Conservation (phyloP, 1,140 invertebrate genomes). For the Drosophila melanogaster region Release_6_plus_ISO1_MT NT_033779.5:20721001-20721500, state of each 20-base stretch:
- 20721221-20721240: constrained; percentile 48
- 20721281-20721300: background rate
- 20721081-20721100: constrained; percentile 31
- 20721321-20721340: too few species aligned
- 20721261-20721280: constrained; percentile 42
- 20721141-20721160: constrained; percentile 27
- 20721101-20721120: constrained; percentile 20
- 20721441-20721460: too few species aligned
- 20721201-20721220: constrained; percentile 63
- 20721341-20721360: too few species aligned
- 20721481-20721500: background rate
- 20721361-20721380: too few species aligned
- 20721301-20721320: background rate
- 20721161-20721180: constrained; percentile 59
- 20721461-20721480: too few species aligned
- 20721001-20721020: constrained; percentile 52
- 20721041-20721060: constrained; percentile 49
- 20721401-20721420: too few species aligned
- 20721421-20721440: too few species aligned
- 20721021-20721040: constrained; percentile 50
- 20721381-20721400: too few species aligned
- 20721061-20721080: constrained; percentile 16
- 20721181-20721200: constrained; percentile 61
- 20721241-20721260: constrained; percentile 43
- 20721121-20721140: constrained; percentile 3